phyloP scores from a whole-genome alignment of 2,113 vertebrate genomes.

The Thalassarche chlororhynchos region DNA sequence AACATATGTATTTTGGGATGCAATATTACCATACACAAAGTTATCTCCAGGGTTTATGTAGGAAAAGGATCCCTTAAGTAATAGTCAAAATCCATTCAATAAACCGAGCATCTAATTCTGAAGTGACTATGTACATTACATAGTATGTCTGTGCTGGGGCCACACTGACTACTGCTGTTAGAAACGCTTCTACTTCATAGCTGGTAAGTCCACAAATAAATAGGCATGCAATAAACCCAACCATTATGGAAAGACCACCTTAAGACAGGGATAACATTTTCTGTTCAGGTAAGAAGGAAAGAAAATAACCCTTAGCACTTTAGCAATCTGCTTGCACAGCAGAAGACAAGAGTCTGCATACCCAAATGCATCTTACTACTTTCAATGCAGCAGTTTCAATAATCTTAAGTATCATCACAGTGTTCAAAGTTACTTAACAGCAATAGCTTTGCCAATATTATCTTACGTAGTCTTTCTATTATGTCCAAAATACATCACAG shows the following conservation, averaged over 20 bases:
- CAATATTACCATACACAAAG: neutral
- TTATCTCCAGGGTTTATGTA: neutral
- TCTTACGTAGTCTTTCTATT: neutral
- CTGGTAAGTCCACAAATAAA: neutral
- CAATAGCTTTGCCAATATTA: neutral
- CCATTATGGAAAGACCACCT: neutral
- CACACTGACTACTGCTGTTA: neutral
- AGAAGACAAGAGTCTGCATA: neutral
- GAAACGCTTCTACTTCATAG: neutral
- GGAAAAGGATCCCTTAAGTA: neutral
- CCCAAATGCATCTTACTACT: neutral
- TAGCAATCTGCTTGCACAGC: neutral
- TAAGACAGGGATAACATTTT: neutral
- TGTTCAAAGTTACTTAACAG: neutral
- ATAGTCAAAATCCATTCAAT: neutral
- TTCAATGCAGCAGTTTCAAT: fast-evolving
- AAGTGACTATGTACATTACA: neutral
- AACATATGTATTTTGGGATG: neutral
- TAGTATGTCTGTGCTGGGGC: neutral
- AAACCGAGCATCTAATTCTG: fast-evolving
- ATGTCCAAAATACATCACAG: neutral
- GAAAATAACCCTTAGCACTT: neutral
- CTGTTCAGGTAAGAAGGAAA: neutral
- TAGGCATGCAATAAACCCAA: neutral
- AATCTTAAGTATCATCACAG: neutral